A percentile compares a stretch with the other conserved stretches of the same genome.
Evolutionary conservation across 2,113 vertebrate species (phyloP).

Genomic region (Nycticebus coucang): DNA sequence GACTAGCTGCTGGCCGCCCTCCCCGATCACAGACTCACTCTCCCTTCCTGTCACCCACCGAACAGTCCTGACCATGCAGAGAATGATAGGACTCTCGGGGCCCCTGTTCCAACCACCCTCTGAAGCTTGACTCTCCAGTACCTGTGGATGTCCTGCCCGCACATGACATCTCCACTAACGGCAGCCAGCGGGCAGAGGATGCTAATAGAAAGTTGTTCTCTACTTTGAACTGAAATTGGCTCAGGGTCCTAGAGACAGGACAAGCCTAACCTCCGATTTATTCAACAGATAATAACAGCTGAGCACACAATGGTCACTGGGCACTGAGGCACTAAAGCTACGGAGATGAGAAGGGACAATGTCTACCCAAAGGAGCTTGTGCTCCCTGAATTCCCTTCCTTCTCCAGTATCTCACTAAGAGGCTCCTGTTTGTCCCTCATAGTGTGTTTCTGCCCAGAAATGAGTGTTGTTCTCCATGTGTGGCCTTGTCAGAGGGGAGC

Average conservation of each 20-base stretch:
- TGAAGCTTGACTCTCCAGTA: neutral
- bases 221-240: neutral
- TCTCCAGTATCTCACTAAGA: neutral
- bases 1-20: neutral
- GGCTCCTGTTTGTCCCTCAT: neutral
- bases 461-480: fast-evolving
- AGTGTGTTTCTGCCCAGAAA: neutral
- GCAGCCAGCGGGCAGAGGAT: no score
- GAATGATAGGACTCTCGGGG: neutral
- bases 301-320: neutral
- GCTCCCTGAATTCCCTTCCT: no score
- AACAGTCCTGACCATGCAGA: neutral
- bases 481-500: neutral
- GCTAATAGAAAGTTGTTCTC: neutral
- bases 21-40: neutral
- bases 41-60: no score
- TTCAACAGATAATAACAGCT: neutral
- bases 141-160: neutral
- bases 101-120: no score
- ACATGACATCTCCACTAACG: fast-evolving
- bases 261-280: neutral
- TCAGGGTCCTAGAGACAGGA: neutral
- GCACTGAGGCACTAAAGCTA: neutral
- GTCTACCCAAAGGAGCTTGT: neutral
- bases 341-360: neutral